A percentile compares a stretch with the other conserved stretches of the same genome.
Evolutionary conservation across 2,888 invertebrate genomes (phyloP).

Genomic region (Nephrotoma guestfalica): DNA sequence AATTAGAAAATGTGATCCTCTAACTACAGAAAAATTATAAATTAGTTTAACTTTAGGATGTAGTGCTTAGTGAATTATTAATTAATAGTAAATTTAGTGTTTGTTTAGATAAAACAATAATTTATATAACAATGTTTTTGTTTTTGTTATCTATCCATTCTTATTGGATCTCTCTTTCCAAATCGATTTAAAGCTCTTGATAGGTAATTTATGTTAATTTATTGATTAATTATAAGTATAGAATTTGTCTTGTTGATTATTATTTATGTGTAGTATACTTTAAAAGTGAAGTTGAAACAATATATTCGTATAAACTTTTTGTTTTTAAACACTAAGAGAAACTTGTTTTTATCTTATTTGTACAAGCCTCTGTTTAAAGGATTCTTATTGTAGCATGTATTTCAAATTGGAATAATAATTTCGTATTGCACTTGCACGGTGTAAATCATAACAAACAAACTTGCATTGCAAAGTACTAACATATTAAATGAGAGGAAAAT

Average conservation of each 20-base stretch:
- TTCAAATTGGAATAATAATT: too few relatives aligned
- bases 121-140: background rate
- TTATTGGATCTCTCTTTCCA: background rate
- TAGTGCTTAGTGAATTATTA: background rate
- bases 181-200: background rate
- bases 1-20: background rate
- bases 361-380: too few relatives aligned
- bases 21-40: background rate
- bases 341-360: too few relatives aligned
- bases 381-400: too few relatives aligned
- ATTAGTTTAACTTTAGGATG: background rate
- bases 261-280: too few relatives aligned
- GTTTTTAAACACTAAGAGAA: too few relatives aligned
- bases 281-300: background rate
- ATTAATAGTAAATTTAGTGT: background rate
- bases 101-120: background rate
- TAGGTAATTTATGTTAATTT: too few relatives aligned
- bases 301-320: too few relatives aligned
- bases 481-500: background rate
- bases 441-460: background rate
- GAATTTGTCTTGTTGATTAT: background rate
- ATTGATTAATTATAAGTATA: too few relatives aligned
- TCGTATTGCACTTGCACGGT: background rate
- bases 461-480: background rate
- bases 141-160: background rate